Percentiles rank a stretch among this genome's conserved stretches.
These are phyloP conservation scores for Drosophila asahinai DNA, from an alignment of 1,140 invertebrate species.

Conservation along the genomic window DNA sequence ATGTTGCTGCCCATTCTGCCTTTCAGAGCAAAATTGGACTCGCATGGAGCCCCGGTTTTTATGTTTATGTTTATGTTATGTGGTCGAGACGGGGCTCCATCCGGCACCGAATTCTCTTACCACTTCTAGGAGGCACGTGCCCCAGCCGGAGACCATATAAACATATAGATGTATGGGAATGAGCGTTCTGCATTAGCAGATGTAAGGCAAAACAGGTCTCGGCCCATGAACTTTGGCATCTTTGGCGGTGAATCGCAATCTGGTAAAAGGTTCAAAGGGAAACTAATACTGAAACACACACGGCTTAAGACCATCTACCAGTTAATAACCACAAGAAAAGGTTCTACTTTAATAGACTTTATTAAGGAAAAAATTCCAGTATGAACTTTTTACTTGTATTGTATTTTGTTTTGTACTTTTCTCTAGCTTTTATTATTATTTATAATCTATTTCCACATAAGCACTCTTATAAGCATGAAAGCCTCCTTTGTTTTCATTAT, in stretches of 20 bases:
- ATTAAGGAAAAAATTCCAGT: background rate
- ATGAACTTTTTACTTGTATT: background rate
- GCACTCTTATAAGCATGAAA: background rate
- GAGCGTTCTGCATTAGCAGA: slow-evolving; percentile 23
- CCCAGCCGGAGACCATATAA: slow-evolving; percentile 23
- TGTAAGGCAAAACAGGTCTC: slow-evolving; percentile 26
- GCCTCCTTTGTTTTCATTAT: background rate
- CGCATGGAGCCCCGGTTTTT: slow-evolving; percentile 32
- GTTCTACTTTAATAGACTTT: slow-evolving; percentile 3
- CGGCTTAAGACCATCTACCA: background rate
- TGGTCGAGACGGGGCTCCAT: slow-evolving; percentile 19
- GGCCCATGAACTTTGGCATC: slow-evolving; percentile 32
- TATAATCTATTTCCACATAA: background rate
- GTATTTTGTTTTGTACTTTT: background rate
- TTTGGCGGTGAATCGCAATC: slow-evolving; percentile 6
- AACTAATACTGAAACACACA: background rate
- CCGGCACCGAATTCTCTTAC: slow-evolving; percentile 3
- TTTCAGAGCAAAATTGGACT: slow-evolving; percentile 51
- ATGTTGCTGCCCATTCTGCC: slow-evolving; percentile 53
- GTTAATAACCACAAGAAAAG: slow-evolving; percentile 6
- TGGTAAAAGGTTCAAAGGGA: slow-evolving; percentile 36
- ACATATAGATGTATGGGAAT: slow-evolving; percentile 36
- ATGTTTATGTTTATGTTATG: slow-evolving; percentile 59
- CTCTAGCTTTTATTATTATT: background rate
- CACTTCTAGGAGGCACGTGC: slow-evolving; percentile 43